Percentiles rank a stretch among this genome's conserved stretches.
These are phyloP conservation scores for Phenganax marumi DNA, from an alignment of 92 coral and sea anemone genomes.

Conservation along the genomic window DNA sequence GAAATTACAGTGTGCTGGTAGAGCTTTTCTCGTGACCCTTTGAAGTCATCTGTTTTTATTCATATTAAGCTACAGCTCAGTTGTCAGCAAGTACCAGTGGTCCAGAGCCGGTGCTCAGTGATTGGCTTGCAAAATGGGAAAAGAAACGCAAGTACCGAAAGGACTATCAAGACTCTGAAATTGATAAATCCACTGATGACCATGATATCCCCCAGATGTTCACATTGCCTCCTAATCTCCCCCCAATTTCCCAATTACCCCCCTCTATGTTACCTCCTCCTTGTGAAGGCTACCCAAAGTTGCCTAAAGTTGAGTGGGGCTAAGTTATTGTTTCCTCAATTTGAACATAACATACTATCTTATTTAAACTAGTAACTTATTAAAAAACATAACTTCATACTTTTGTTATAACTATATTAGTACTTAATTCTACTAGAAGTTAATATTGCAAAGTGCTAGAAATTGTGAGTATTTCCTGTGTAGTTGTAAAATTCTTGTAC, in stretches of 20 bases:
- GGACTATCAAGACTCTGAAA: constrained; percentile 18
- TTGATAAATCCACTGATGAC: constrained; percentile 27
- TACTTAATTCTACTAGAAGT: too few relatives aligned
- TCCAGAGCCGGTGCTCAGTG: constrained; percentile 61
- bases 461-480: too few relatives aligned
- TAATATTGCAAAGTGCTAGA: too few relatives aligned
- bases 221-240: constrained; percentile 81
- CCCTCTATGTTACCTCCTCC: constrained; percentile 95
- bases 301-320: constrained; percentile 81
- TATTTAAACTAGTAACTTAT: too few relatives aligned
- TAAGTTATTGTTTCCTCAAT: neutral
- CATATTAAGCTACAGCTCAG: constrained; percentile 24
- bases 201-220: constrained; percentile 36
- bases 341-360: neutral
- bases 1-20: neutral
- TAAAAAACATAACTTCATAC: too few relatives aligned
- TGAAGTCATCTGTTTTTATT: neutral
- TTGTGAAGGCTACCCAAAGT: constrained; percentile 74
- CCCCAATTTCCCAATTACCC: constrained; percentile 72
- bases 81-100: constrained; percentile 33
- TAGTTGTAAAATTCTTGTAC: too few relatives aligned
- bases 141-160: constrained; percentile 50
- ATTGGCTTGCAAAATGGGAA: constrained; percentile 80
- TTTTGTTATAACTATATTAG: too few relatives aligned
- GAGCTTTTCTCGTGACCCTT: neutral